Evolutionary conservation across 2,113 vertebrate genomes (phyloP).

Genomic region (Toxotes chatareus): DNA sequence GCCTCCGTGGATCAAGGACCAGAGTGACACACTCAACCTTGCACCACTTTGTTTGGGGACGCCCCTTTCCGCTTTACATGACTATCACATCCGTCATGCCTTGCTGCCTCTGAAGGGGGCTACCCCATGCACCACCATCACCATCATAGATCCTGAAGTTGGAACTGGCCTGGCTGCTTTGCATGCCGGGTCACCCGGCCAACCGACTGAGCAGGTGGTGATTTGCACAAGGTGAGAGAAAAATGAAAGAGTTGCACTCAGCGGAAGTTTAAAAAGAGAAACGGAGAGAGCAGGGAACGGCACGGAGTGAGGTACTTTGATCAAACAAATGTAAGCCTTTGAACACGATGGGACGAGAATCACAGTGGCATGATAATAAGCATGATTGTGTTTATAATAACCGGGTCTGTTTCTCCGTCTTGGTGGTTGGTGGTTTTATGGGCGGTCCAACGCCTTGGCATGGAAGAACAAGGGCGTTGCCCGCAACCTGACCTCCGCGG

Average conservation of each 20-base stretch:
- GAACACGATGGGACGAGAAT: conserved; percentile 70
- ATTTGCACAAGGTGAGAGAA: conserved; percentile 60
- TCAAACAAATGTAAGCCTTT: conserved; percentile 72
- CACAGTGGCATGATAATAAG: conserved; percentile 74
- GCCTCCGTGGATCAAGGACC: conserved; percentile 58
- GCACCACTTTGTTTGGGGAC: conserved; percentile 50
- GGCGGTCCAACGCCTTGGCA: conserved; percentile 61
- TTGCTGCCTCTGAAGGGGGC: conserved; percentile 17
- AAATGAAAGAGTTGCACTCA: conserved; percentile 38
- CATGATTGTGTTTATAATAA: conserved; percentile 77
- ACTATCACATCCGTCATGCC: conserved; percentile 41
- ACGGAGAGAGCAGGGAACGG: conserved; percentile 5
- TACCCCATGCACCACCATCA: background rate
- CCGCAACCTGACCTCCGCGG: conserved; percentile 60
- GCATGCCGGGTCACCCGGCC: conserved; percentile 53
- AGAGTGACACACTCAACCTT: conserved; percentile 64
- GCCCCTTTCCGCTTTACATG: conserved; percentile 52
- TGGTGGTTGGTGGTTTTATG: conserved; percentile 68
- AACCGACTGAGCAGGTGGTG: conserved; percentile 57
- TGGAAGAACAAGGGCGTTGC: conserved; percentile 50
- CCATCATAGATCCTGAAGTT: conserved; percentile 4
- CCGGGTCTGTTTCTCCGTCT: conserved; percentile 62
- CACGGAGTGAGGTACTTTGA: conserved; percentile 35
- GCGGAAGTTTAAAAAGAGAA: conserved; percentile 44
- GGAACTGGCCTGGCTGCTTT: conserved; percentile 51